Evolutionary conservation across 1,140 invertebrate genomes (phyloP).

Genomic region (Phenacoccus solenopsis): DNA sequence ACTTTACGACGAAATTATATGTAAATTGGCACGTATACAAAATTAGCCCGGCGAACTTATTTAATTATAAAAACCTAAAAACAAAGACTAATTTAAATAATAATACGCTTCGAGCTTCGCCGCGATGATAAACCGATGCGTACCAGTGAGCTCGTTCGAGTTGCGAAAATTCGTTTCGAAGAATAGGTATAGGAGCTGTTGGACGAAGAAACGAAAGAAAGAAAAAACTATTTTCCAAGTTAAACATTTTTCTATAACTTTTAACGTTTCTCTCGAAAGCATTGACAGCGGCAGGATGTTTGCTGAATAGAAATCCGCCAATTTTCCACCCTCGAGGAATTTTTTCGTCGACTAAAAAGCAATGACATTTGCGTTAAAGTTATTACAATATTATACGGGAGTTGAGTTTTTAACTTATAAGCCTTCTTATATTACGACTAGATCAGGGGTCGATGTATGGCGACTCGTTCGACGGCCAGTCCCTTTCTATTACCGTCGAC

Average conservation of each 20-base stretch:
- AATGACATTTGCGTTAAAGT: conserved; percentile 16
- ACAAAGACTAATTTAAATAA: background rate
- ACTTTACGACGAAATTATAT: background rate
- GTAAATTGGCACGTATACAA: background rate
- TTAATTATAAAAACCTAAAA: background rate
- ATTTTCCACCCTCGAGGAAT: conserved; percentile 8
- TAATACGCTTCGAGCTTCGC: background rate
- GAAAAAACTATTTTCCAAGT: background rate
- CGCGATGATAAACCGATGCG: too few species aligned
- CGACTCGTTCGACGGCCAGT: too few species aligned
- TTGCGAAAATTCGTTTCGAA: too few species aligned
- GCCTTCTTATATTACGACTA: background rate
- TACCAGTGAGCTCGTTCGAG: too few species aligned
- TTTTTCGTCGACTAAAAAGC: background rate
- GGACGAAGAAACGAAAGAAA: too few species aligned
- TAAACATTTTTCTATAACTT: background rate
- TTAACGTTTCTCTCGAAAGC: too few species aligned
- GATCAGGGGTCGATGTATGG: too few species aligned
- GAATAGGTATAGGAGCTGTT: too few species aligned
- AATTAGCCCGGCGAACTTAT: background rate
- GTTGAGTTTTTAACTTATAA: background rate
- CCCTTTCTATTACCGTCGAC: too few species aligned
- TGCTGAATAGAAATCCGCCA: background rate
- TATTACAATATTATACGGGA: conserved; percentile 14
- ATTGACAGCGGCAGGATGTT: background rate